A percentile compares a stretch with the other conserved stretches of the same genome.
phyloP scores from a whole-genome alignment of 2,113 vertebrate genomes.

The Caretta caretta region DNA sequence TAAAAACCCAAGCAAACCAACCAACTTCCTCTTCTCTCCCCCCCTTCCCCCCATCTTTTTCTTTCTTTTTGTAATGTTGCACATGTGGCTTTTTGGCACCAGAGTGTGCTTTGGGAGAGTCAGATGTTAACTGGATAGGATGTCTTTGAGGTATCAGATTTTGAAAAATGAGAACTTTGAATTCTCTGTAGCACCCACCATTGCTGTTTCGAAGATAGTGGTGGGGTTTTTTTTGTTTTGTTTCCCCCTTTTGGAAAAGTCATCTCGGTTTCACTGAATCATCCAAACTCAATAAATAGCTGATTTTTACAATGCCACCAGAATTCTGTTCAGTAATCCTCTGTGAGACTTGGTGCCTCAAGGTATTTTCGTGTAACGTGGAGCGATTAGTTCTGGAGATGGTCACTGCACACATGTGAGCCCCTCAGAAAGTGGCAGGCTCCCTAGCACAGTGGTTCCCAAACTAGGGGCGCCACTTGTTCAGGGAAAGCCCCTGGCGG shows the following conservation, averaged over 20 bases:
- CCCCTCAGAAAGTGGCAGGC: background rate
- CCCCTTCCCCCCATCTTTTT: background rate
- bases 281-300: slow-evolving; percentile 49
- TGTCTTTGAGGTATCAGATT: slow-evolving; percentile 9
- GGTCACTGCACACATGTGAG: background rate
- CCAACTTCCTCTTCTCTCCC: background rate
- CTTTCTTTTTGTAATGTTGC: rapidly evolving
- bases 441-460: background rate
- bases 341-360: background rate
- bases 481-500: too few species aligned
- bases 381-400: slow-evolving; percentile 23
- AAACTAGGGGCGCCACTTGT: too few species aligned
- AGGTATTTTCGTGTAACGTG: slow-evolving; percentile 19
- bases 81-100: rapidly evolving
- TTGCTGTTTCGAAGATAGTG: background rate
- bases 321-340: slow-evolving; percentile 53
- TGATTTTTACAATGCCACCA: slow-evolving; percentile 47
- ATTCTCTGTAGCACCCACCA: too few species aligned
- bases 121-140: slow-evolving; percentile 49
- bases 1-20: background rate
- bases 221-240: background rate
- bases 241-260: background rate
- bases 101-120: background rate
- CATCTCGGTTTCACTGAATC: slow-evolving; percentile 27
- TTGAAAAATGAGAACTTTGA: background rate